Evolutionary conservation across 2,797 vertebrate species (phyloP).

Genomic region (Gobio occitaniae): DNA sequence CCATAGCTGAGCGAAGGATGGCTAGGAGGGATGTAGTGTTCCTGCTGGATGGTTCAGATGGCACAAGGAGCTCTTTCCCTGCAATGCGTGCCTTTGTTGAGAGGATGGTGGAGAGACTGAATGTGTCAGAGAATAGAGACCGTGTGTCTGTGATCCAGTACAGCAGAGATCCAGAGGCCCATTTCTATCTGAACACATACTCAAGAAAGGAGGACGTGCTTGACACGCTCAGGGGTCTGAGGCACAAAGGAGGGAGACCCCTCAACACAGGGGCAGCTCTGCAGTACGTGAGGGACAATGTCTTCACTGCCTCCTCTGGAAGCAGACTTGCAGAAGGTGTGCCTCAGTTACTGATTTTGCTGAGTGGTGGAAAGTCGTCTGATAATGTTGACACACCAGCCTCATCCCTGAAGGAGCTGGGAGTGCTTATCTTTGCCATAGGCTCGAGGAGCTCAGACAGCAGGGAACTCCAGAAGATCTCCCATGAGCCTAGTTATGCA

Average conservation of each 20-base stretch:
- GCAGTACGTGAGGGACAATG: conserved; percentile 52
- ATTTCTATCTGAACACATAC: conserved; percentile 57
- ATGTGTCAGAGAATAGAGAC: conserved; percentile 67
- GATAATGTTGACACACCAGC: no score
- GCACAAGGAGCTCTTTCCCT: conserved; percentile 66
- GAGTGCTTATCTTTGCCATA: no score
- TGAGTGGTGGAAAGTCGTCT: no score
- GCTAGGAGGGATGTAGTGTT: conserved; percentile 56
- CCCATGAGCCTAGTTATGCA: no score
- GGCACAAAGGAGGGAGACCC: conserved; percentile 49
- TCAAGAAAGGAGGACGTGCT: no score
- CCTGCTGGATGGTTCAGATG: conserved; percentile 63
- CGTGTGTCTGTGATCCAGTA: conserved; percentile 61
- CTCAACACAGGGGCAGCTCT: conserved; percentile 61
- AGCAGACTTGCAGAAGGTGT: conserved; percentile 40
- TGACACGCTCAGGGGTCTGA: conserved; percentile 62
- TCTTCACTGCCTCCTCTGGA: conserved; percentile 43
- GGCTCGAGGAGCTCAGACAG: no score
- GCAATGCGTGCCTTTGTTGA: conserved; percentile 74
- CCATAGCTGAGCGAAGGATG: conserved; percentile 41
- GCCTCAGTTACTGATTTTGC: conserved; percentile 30
- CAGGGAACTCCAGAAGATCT: no score
- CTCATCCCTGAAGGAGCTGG: no score
- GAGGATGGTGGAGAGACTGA: conserved; percentile 75
- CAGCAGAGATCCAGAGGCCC: conserved; percentile 50